Conservation (phyloP, 2,888 invertebrate species). For the Cryptus viduatorius region DNA sequence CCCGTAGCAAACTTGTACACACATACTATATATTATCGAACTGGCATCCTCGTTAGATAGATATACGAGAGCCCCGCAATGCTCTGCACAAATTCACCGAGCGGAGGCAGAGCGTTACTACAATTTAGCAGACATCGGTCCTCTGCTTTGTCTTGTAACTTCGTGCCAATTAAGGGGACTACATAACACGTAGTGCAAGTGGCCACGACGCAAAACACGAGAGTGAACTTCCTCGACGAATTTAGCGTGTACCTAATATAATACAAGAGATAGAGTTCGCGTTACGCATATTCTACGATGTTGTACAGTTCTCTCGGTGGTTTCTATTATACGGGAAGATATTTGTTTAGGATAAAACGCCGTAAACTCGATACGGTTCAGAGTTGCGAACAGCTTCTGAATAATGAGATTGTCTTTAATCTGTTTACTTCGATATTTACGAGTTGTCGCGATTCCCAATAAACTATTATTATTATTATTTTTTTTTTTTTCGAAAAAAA, state of each 20-base stretch:
- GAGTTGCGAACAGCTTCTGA: too few species aligned
- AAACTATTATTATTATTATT: too few species aligned
- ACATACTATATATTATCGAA: constrained; percentile 34
- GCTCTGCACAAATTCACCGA: constrained; percentile 30
- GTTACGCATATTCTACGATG: constrained; percentile 4
- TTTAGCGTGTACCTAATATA: constrained; percentile 12
- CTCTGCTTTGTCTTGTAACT: constrained; percentile 57
- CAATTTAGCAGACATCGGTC: constrained; percentile 36
- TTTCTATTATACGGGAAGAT: constrained; percentile 3
- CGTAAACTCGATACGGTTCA: too few species aligned
- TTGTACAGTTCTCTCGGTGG: not conserved
- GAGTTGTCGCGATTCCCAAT: too few species aligned
- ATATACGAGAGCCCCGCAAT: not conserved
- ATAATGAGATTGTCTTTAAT: too few species aligned
- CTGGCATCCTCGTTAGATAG: constrained; percentile 31
- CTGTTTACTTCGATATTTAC: too few species aligned
- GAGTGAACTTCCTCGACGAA: constrained; percentile 24
- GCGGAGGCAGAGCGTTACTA: constrained; percentile 16
- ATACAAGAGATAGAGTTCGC: not conserved
- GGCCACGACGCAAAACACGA: constrained; percentile 24
- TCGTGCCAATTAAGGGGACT: constrained; percentile 48
- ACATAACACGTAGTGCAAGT: constrained; percentile 32
- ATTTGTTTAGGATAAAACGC: not conserved
- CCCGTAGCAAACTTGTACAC: not conserved
- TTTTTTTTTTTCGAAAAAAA: not conserved